Conservation (phyloP, 2,797 vertebrate genomes). For the Chlorospingus flavigularis region DNA sequence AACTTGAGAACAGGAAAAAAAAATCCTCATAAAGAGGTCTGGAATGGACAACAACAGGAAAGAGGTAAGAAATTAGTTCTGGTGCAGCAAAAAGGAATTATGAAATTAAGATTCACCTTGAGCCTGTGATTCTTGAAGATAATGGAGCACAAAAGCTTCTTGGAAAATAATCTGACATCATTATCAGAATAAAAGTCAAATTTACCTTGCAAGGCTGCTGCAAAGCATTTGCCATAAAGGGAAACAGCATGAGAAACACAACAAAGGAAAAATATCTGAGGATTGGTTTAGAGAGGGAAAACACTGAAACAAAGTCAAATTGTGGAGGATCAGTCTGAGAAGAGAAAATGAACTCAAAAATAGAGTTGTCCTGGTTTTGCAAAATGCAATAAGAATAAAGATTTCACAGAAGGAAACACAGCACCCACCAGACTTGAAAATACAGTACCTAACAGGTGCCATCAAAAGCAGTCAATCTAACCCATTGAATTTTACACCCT, state of each 20-base stretch:
- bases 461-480: neutral
- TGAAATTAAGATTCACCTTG: neutral
- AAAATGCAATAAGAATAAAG: neutral
- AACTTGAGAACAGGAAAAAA: neutral
- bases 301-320: neutral
- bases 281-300: neutral
- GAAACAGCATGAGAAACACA: neutral
- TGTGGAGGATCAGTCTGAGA: neutral
- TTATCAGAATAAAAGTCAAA: neutral
- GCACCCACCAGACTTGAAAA: neutral
- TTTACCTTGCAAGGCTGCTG: neutral
- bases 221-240: accelerated
- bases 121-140: neutral
- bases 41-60: neutral
- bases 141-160: neutral
- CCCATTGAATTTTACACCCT: neutral
- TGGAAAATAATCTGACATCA: neutral
- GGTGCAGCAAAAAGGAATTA: neutral
- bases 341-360: neutral
- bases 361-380: neutral
- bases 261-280: neutral
- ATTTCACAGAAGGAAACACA: neutral
- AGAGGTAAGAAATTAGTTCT: neutral
- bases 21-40: too few species aligned
- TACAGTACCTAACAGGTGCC: neutral